Percentiles rank a stretch among this genome's conserved stretches.
Conservation (phyloP, 2,888 invertebrate species). For the Phytoseiulus persimilis region DNA sequence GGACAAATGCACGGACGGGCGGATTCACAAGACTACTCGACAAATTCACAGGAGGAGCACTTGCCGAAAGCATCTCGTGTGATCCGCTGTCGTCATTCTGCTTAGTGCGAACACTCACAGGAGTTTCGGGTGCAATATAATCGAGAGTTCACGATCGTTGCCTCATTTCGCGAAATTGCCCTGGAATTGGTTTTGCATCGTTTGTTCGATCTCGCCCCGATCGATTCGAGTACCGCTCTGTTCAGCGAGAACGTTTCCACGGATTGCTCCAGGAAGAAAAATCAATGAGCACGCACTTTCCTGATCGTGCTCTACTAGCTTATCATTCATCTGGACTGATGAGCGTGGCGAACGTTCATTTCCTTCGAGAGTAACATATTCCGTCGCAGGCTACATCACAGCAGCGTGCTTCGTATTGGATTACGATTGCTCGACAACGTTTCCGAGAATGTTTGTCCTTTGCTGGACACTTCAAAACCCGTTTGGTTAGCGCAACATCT, state of each 20-base stretch:
- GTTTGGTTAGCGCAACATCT: not conserved
- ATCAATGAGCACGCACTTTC: no score
- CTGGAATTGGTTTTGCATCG: no score
- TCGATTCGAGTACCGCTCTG: no score
- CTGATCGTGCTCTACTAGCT: no score
- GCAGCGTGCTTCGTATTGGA: not conserved
- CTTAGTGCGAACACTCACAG: not conserved
- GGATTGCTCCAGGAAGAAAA: no score
- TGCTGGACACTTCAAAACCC: not conserved
- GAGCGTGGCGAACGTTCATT: not conserved
- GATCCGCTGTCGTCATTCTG: not conserved
- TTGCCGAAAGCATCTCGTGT: not conserved
- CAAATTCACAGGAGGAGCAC: not conserved
- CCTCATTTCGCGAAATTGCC: no score
- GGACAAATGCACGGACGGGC: not conserved
- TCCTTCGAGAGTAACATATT: not conserved
- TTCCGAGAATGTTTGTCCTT: not conserved
- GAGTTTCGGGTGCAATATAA: no score
- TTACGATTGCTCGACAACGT: not conserved
- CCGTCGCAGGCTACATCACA: not conserved
- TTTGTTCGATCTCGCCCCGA: no score
- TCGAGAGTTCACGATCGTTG: no score
- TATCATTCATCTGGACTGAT: not conserved
- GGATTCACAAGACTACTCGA: not conserved
- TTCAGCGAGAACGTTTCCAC: no score